Evolutionary conservation across 2,888 invertebrate genomes (phyloP).

Genomic region (Hemistola chrysoprasaria): DNA sequence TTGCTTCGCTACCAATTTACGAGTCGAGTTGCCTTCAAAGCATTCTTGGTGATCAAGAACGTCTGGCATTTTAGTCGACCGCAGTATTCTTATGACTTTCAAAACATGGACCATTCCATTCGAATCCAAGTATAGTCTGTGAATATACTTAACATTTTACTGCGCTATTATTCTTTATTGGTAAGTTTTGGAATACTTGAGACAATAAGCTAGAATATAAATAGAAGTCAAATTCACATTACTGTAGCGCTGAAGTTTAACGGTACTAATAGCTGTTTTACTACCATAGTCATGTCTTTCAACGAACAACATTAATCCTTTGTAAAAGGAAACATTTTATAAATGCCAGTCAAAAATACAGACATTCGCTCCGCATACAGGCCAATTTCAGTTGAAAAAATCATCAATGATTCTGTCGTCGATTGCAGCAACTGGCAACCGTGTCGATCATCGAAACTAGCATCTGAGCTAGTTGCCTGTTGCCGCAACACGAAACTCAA

Average conservation of each 20-base stretch:
- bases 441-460: too few species aligned
- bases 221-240: conserved; percentile 37
- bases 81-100: conserved; percentile 68
- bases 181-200: conserved; percentile 39
- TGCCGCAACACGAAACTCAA: too few species aligned
- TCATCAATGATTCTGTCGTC: too few species aligned
- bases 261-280: conserved; percentile 1
- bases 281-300: not conserved
- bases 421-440: too few species aligned
- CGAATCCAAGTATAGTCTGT: conserved; percentile 52
- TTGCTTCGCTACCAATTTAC: conserved; percentile 64
- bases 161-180: conserved; percentile 60
- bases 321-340: not conserved
- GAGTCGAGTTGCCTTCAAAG: conserved; percentile 57
- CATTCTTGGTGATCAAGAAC: conserved; percentile 57
- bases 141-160: conserved; percentile 66
- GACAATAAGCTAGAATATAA: conserved; percentile 39
- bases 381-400: too few species aligned
- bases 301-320: not conserved
- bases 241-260: conserved; percentile 6
- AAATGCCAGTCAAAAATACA: too few species aligned
- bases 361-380: too few species aligned
- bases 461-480: too few species aligned
- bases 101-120: conserved; percentile 74
- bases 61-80: conserved; percentile 63